Percentiles rank a stretch among this genome's conserved stretches.
Conservation (phyloP, 2,797 vertebrate genomes). For the Chiloscyllium punctatum region DNA sequence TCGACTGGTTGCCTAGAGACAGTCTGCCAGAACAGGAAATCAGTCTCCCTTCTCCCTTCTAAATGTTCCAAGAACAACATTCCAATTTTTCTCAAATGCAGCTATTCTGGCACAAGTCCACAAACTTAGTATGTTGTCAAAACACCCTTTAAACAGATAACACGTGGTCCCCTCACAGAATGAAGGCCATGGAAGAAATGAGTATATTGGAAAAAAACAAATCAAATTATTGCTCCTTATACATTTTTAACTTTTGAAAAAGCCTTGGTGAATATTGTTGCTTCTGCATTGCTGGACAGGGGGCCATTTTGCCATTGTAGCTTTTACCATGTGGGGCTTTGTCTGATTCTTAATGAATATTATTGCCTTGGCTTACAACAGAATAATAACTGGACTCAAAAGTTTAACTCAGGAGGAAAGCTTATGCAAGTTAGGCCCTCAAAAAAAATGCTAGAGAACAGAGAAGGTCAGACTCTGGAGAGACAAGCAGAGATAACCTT, state of each 20-base stretch:
- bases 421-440: not conserved
- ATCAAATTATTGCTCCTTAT: not conserved
- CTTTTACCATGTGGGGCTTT: not conserved
- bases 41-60: not conserved
- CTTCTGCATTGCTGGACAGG: no score
- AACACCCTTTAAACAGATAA: not conserved
- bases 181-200: not conserved
- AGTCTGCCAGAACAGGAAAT: not conserved
- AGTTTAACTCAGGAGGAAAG: not conserved
- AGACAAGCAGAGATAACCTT: not conserved
- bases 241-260: not conserved
- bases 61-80: slow-evolving; percentile 4
- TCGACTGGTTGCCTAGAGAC: not conserved
- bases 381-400: not conserved
- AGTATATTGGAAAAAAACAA: not conserved
- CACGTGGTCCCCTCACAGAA: not conserved
- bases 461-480: not conserved
- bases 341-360: not conserved
- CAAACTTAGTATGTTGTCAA: no score
- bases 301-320: not conserved
- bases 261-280: not conserved
- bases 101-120: not conserved
- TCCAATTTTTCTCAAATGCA: not conserved
- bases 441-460: not conserved
- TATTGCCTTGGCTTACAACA: not conserved